Percentiles rank a stretch among this genome's conserved stretches.
Conservation (phyloP, 2,888 invertebrate species). For the Athalia cordata region DNA sequence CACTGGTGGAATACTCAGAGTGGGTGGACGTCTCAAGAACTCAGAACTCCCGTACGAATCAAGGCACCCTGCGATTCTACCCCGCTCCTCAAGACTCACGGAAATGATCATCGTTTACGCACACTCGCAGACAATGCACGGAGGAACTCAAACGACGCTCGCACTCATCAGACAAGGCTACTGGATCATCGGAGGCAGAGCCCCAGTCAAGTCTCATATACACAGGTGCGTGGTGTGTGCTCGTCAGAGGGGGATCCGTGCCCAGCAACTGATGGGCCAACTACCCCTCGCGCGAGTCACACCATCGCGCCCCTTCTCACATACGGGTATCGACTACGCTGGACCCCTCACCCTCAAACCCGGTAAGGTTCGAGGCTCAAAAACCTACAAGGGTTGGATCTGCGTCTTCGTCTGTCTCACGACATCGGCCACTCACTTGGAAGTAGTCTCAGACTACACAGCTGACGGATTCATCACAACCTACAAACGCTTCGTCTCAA, state of each 20-base stretch:
- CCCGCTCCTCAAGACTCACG: constrained; percentile 38
- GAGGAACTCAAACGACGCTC: constrained; percentile 51
- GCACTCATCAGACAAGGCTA: constrained; percentile 37
- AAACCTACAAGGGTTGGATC: constrained; percentile 34
- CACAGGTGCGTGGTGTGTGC: constrained; percentile 44
- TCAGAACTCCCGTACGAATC: constrained; percentile 30
- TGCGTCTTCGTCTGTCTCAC: constrained; percentile 50
- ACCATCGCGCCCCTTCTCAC: not conserved
- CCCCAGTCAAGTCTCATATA: constrained; percentile 45
- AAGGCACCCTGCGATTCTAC: constrained; percentile 49
- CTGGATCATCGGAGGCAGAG: constrained; percentile 51
- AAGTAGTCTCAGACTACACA: constrained; percentile 46
- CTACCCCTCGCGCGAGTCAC: constrained; percentile 50
- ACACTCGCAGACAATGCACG: constrained; percentile 49
- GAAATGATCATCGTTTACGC: constrained; percentile 48
- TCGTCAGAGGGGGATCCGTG: not conserved
- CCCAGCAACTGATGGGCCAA: constrained; percentile 58
- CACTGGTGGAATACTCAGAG: constrained; percentile 45
- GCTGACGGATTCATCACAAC: constrained; percentile 46
- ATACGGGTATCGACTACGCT: constrained; percentile 10
- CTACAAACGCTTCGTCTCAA: constrained; percentile 33
- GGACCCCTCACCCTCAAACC: not conserved
- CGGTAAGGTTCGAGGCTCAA: constrained; percentile 2
- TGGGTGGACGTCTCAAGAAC: constrained; percentile 49
- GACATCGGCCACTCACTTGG: constrained; percentile 45